Base-by-base conservation (phyloP, 2,113 vertebrate species). In the Catharus minimus region DNA sequence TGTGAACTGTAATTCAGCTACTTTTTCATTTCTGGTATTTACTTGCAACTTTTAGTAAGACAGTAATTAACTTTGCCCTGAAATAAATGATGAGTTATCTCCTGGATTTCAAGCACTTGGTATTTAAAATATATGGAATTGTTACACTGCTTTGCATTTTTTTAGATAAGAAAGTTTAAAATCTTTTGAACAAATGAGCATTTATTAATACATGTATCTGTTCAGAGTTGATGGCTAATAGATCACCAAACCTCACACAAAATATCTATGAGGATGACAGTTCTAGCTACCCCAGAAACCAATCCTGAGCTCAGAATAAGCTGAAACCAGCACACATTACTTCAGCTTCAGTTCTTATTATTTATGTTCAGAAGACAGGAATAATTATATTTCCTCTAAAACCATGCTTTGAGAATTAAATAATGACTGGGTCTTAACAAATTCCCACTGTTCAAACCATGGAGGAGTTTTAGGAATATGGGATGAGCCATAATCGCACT, bases 381-480 rank as follows among this genome's bases (percentile, higher is more conserved):
- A 81, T 76, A 94, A 93, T 94, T 76, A 79, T 8, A 19, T n/a
- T 91, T 92, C 66, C 38, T 43, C 77, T 79, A 57, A 72, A 92
- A 81, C 50, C 69, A 82, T 44, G 52, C 50, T 89, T 66, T 50
- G 83, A 89, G 66, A 94, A 95, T 95, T 84, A 88, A 94, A 52
- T 76, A 92, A 95, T 79, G 55, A 76, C 36, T 47, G 43, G 38
- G 50, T 82, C 55, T 93, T 86, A 89, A 86, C 33, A 88, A 93
- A 89, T 36, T 58, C 77, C 88, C 43, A 43, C 61, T 72, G 69
- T 81, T 87, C 69, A 94, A 90, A 75, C 38, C 61, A 84, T 53
- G 20, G 47, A 93, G 13, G 58, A 82, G n/a, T 76, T 92, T 78
- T 58, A 93, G 57, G 27, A 89, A 72, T 76, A 72, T 5, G 24